phyloP scores from a whole-genome alignment of 2,113 vertebrate species.

The Pseudonaja textilis region DNA sequence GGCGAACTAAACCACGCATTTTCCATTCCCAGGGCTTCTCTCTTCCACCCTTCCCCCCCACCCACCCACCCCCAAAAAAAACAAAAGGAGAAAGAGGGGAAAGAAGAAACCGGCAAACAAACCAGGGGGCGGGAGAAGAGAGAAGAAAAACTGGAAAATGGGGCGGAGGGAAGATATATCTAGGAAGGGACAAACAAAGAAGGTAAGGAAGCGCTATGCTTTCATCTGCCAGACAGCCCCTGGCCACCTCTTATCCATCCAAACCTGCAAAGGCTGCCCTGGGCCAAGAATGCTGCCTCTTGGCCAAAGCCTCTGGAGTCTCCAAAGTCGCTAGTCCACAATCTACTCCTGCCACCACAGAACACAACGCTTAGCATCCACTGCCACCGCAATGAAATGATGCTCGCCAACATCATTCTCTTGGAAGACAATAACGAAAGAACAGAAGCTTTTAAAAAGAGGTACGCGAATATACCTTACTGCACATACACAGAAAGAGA shows the following conservation, averaged over 20 bases:
- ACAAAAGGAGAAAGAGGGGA: conserved; percentile 23
- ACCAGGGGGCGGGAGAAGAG: conserved; percentile 35
- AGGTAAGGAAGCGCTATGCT: conserved; percentile 41
- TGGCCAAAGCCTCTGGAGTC: neutral
- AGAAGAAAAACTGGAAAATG: conserved; percentile 40
- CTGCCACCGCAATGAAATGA: neutral
- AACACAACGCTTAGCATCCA: neutral
- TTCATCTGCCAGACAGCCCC: conserved; percentile 33
- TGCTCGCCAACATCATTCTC: conserved; percentile 47
- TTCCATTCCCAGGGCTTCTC: neutral
- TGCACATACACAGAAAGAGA: neutral
- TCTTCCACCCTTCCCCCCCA: neutral
- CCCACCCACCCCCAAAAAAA: neutral
- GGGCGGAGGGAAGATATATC: conserved; percentile 49
- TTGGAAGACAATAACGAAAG: conserved; percentile 7
- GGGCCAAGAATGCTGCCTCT: neutral
- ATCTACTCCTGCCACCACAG: neutral
- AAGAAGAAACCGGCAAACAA: conserved; percentile 35
- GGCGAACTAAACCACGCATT: conserved; percentile 37
- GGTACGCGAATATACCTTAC: neutral
- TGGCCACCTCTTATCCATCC: conserved; percentile 33
- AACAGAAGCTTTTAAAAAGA: neutral
- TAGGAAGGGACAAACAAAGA: conserved; percentile 55
- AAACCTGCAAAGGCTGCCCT: conserved; percentile 36
- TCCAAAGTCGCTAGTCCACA: conserved; percentile 32